Evolutionary conservation across 2,797 vertebrate genomes (phyloP).

Genomic region (Liasis olivaceus): DNA sequence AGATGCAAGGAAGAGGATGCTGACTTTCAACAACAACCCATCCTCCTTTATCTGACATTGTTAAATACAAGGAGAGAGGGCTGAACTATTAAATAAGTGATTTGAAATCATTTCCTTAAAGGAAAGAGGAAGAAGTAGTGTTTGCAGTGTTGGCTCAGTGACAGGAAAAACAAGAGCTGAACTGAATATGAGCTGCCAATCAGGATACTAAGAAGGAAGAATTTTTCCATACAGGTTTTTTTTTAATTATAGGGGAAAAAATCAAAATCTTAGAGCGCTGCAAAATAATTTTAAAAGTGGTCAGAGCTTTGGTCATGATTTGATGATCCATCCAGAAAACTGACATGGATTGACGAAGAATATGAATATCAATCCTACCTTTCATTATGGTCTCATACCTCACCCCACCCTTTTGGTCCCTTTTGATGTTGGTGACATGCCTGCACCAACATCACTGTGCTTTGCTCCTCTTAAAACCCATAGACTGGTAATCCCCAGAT

Average conservation of each 20-base stretch:
- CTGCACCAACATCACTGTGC: neutral
- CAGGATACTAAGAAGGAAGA: neutral
- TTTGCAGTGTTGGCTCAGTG: neutral
- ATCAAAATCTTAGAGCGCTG: too few relatives aligned
- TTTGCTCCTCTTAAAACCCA: neutral
- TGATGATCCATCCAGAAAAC: neutral
- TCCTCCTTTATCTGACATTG: neutral
- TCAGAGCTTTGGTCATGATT: neutral
- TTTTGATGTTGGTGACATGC: neutral
- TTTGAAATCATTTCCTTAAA: slow-evolving; percentile 6
- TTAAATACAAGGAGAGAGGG: neutral
- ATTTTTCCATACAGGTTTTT: neutral
- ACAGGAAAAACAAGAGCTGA: neutral
- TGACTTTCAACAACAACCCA: neutral
- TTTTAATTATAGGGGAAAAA: neutral
- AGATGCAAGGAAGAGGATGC: neutral
- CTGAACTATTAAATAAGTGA: neutral
- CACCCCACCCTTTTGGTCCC: neutral
- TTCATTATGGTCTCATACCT: neutral
- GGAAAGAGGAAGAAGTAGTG: neutral
- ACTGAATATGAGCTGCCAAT: neutral
- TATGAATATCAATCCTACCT: neutral
- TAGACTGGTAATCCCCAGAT: neutral
- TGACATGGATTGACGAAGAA: neutral
- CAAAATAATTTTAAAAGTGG: neutral